Evolutionary conservation across 2,888 invertebrate genomes (phyloP).

Genomic region (Euphydryas editha): DNA sequence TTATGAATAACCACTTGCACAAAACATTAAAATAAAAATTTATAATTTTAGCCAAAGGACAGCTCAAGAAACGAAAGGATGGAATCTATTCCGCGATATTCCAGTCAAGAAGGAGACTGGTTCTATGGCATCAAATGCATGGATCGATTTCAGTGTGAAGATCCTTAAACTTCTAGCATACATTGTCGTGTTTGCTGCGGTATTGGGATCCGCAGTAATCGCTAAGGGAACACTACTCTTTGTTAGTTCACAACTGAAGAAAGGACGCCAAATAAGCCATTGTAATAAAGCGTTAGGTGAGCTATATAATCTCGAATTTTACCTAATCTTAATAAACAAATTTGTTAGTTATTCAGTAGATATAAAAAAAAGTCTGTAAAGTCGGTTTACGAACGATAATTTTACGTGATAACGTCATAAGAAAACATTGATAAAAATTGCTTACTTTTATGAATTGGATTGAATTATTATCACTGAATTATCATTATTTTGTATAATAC

Average conservation of each 20-base stretch:
- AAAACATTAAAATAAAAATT: not conserved
- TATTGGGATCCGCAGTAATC: conserved; percentile 86
- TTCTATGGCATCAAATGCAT: conserved; percentile 86
- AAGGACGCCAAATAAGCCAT: conserved; percentile 79
- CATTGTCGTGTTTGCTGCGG: conserved; percentile 85
- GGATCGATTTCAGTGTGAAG: conserved; percentile 85
- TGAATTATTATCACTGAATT: too few species aligned
- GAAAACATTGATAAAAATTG: too few species aligned
- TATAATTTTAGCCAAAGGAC: conserved; percentile 71
- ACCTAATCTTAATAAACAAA: not conserved
- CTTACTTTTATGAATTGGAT: too few species aligned
- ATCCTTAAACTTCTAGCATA: conserved; percentile 88
- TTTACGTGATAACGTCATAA: too few species aligned
- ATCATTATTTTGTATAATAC: too few species aligned
- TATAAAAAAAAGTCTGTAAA: too few species aligned
- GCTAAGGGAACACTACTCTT: conserved; percentile 90
- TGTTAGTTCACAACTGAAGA: conserved; percentile 87
- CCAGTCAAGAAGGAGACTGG: conserved; percentile 87
- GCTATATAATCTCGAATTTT: conserved; percentile 12
- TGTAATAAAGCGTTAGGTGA: conserved; percentile 82
- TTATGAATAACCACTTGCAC: too few species aligned
- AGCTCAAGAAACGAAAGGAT: conserved; percentile 85
- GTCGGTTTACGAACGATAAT: too few species aligned
- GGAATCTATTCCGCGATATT: conserved; percentile 91
- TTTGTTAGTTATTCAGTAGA: not conserved